Percentiles rank a stretch among this genome's conserved stretches.
These are phyloP conservation scores for Mayetiola destructor DNA, from an alignment of 2,888 invertebrate species.

Conservation along the genomic window DNA sequence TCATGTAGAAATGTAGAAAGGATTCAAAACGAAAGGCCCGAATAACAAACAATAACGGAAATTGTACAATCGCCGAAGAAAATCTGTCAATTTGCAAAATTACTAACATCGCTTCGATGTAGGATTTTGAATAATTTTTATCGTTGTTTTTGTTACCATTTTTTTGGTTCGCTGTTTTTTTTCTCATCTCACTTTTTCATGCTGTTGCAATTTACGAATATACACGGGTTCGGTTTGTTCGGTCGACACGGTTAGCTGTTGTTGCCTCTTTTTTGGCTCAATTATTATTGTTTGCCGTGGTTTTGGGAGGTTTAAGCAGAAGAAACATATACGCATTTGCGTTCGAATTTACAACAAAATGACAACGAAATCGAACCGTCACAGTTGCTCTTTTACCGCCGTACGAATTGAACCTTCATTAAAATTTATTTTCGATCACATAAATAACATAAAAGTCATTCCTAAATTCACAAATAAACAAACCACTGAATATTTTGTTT, in stretches of 20 bases:
- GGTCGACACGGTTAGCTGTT: not conserved
- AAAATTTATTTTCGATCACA: conserved; percentile 15
- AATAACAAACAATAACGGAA: not conserved
- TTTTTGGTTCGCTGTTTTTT: no score
- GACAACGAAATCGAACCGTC: no score
- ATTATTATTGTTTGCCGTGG: not conserved
- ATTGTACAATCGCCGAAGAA: conserved; percentile 7
- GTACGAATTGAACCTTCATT: conserved; percentile 12
- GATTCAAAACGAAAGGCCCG: not conserved
- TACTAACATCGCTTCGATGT: conserved; percentile 8
- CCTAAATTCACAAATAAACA: conserved; percentile 14
- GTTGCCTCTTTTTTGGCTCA: not conserved
- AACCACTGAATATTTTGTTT: conserved; percentile 14
- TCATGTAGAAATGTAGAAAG: not conserved
- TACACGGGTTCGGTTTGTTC: not conserved
- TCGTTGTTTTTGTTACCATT: not conserved
- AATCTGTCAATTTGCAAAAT: conserved; percentile 15
- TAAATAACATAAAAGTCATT: conserved; percentile 15
- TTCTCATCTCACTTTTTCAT: not conserved
- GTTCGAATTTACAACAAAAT: not conserved
- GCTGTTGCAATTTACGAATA: not conserved
- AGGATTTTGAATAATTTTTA: not conserved
- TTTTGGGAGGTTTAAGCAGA: conserved; percentile 12
- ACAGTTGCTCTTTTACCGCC: not conserved
- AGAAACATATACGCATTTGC: not conserved